Percentiles rank a stretch among this genome's conserved stretches.
These are phyloP conservation scores for Chionis minor DNA, from an alignment of 2,113 vertebrate genomes.

Conservation along the genomic window DNA sequence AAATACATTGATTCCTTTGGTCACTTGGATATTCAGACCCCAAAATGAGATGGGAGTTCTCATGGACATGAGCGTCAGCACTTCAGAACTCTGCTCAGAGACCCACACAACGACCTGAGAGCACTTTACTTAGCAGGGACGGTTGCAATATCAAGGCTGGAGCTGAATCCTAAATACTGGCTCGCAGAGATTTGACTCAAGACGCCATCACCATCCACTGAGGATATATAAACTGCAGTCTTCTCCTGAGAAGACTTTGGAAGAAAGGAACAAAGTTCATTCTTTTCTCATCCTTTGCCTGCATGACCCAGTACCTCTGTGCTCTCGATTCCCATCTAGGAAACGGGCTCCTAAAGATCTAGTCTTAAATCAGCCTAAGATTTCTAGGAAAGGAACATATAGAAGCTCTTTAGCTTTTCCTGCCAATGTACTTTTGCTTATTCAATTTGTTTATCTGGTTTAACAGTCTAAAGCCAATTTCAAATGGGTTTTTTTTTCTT, in stretches of 20 bases:
- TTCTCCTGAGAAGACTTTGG: not conserved
- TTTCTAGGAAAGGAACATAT: not conserved
- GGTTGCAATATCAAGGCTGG: not conserved
- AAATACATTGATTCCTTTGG: not conserved
- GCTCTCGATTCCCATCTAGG: not conserved
- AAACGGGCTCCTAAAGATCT: not conserved
- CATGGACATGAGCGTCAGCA: fast-evolving
- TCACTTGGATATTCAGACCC: not conserved
- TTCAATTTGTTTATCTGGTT: not conserved
- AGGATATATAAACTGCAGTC: not conserved
- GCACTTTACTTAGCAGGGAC: not conserved
- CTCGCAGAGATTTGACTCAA: not conserved
- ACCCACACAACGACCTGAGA: not conserved
- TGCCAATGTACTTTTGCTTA: not conserved
- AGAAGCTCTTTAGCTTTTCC: not conserved
- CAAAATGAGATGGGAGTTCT: not conserved
- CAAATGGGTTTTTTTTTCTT: not conserved
- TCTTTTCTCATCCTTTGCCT: not conserved
- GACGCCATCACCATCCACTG: not conserved
- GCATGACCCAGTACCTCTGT: not conserved
- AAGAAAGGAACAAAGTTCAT: not conserved
- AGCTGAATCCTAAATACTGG: not conserved
- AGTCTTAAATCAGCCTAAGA: not conserved
- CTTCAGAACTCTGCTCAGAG: not conserved
- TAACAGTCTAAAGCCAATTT: not conserved